Evolutionary conservation across 2,113 vertebrate genomes (phyloP), one percentile per base, ranked within the genome.

Genomic region (Pluvianellus socialis): DNA sequence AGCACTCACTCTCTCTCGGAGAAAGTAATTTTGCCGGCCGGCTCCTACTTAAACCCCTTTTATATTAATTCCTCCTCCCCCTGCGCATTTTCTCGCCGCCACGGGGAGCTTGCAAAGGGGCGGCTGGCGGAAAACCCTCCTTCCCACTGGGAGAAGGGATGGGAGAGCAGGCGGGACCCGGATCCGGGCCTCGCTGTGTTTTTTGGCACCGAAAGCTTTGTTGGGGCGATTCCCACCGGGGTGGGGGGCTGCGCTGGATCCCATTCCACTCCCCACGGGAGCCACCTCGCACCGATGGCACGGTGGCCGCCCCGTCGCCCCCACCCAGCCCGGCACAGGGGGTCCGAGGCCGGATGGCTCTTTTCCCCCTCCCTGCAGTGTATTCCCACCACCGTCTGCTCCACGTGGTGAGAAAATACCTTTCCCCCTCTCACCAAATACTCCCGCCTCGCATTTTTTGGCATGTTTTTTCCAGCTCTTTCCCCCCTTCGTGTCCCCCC

Each of bases 61-160:
- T 42, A 6, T 52, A 20, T 27, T 7, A 2, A 1, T 71, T 55
- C 59, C 27, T 42, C 38, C 38, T 10, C 59, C 23, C 53, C 26
- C 17, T 6, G 47, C 30, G 0, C 21, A 1, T 47, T 71, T 35
- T 1, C 20, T 8, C 3, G 23, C 75, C 3, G 3, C 42, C 14
- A 2, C 2, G 4, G 73, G 73, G 9, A 1, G 24, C 11, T 40
- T 0, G 70, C 35, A 0, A 5, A 23, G 71, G n/a, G 12, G 14
- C 20, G 1, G 0, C 20, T 1, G 7, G 0, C 1, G 24, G 76
- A 10, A 49, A 3, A 35, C 27, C 33, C 30, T 2, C 11, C 3
- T 15, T 70, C 44, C 38, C 1, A 2, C 8, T 1, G 62, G 72
- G 35, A 75, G 27, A 17, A 10, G 68, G 63, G 63, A 27, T 1